Percentiles rank a stretch among this genome's conserved stretches.
These are phyloP conservation scores for Erebia ligea DNA, from an alignment of 2,888 invertebrate genomes.

Conservation along the genomic window DNA sequence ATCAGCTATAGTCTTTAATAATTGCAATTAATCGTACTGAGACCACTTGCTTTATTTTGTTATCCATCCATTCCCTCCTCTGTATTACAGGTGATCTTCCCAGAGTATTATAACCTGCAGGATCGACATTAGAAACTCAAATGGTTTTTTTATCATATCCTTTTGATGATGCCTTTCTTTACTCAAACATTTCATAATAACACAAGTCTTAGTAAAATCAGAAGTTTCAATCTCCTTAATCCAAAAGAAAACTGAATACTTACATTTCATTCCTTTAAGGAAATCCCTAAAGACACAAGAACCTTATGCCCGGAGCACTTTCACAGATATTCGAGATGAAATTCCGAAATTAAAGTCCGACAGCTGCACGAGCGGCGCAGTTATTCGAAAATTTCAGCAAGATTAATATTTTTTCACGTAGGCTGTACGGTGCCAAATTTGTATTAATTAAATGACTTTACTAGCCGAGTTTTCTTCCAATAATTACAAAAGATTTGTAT, in stretches of 20 bases:
- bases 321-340: constrained; percentile 45
- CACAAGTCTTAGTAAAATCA: constrained; percentile 17
- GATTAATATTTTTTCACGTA: constrained; percentile 21
- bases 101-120: no score
- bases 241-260: constrained; percentile 27
- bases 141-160: no score
- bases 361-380: constrained; percentile 17
- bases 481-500: not conserved
- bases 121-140: no score
- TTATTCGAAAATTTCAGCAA: constrained; percentile 22
- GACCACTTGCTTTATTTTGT: no score
- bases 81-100: no score
- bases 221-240: constrained; percentile 23
- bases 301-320: constrained; percentile 43
- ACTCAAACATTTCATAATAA: not conserved
- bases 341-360: constrained; percentile 54
- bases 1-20: no score
- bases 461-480: not conserved
- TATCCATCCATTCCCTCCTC: no score
- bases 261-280: constrained; percentile 36
- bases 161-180: no score
- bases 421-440: constrained; percentile 2
- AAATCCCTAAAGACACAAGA: constrained; percentile 33
- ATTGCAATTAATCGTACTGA: no score
- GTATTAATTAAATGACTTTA: constrained; percentile 16